Percentiles rank a stretch among this genome's conserved stretches.
Conservation (phyloP, 2,888 invertebrate genomes). For the Cerceris ruficornis region DNA sequence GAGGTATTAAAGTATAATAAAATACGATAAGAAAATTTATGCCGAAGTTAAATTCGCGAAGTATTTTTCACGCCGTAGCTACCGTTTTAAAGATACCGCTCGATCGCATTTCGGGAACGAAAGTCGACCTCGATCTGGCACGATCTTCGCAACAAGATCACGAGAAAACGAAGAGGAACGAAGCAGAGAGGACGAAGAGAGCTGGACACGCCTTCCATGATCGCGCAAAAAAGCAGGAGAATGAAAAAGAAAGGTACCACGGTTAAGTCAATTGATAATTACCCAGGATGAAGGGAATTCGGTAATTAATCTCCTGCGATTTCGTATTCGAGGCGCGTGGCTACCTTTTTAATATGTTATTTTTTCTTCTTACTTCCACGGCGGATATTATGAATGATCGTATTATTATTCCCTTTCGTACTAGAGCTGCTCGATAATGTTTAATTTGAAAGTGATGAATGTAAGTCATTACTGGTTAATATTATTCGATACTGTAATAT, state of each 20-base stretch:
- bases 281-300: slow-evolving; percentile 25
- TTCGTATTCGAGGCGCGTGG: slow-evolving; percentile 38
- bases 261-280: slow-evolving; percentile 54
- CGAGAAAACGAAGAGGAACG: slow-evolving; percentile 38
- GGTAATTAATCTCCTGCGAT: slow-evolving; percentile 48
- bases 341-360: not conserved
- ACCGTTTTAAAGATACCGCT: slow-evolving; percentile 47
- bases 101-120: slow-evolving; percentile 62
- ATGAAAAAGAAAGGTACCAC: slow-evolving; percentile 20
- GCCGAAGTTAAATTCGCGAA: slow-evolving; percentile 10
- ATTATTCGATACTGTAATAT: too few species aligned
- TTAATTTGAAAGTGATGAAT: too few species aligned
- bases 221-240: slow-evolving; percentile 22
- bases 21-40: not conserved
- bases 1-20: too few species aligned
- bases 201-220: slow-evolving; percentile 51
- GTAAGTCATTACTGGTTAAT: too few species aligned
- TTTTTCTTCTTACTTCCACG: slow-evolving; percentile 5
- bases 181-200: slow-evolving; percentile 18
- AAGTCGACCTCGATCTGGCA: slow-evolving; percentile 63
- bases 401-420: too few species aligned
- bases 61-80: slow-evolving; percentile 26
- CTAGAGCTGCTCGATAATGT: too few species aligned
- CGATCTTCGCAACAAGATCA: slow-evolving; percentile 36
- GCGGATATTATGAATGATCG: not conserved